Percentiles rank a stretch among this genome's conserved stretches.
These are phyloP conservation scores for Myotis findleyi DNA, from an alignment of 2,797 vertebrate genomes.

Conservation along the genomic window DNA sequence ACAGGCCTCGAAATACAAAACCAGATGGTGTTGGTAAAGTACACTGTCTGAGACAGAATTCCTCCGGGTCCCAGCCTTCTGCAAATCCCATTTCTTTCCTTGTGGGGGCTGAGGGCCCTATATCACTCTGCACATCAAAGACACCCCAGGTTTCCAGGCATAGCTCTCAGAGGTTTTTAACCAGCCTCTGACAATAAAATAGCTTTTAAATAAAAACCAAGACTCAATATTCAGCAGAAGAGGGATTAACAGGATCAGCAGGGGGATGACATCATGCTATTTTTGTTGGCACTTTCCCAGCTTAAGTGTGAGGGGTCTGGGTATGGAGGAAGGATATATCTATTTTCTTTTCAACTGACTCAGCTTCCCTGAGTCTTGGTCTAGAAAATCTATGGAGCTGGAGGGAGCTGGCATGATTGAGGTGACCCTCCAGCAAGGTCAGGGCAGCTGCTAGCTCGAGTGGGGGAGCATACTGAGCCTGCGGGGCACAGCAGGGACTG, in stretches of 20 bases:
- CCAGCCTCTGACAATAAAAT: slow-evolving; percentile 75
- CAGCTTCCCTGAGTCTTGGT: slow-evolving; percentile 3
- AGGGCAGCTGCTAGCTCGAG: neutral
- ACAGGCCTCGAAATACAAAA: slow-evolving; percentile 7
- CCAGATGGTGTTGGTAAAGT: slow-evolving; percentile 35
- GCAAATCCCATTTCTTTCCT: slow-evolving; percentile 68
- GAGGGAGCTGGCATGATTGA: neutral
- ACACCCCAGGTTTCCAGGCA: neutral
- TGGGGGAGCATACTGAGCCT: neutral
- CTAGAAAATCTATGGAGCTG: slow-evolving; percentile 18
- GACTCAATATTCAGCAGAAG: slow-evolving; percentile 73
- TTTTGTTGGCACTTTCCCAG: slow-evolving; percentile 74
- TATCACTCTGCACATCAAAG: slow-evolving; percentile 73
- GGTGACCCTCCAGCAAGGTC: neutral
- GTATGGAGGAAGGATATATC: slow-evolving; percentile 6
- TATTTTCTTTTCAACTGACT: slow-evolving; percentile 39
- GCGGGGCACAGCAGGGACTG: neutral
- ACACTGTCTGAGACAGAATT: slow-evolving; percentile 35
- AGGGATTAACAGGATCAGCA: slow-evolving; percentile 76
- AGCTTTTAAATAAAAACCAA: slow-evolving; percentile 76
- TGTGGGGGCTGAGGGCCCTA: neutral
- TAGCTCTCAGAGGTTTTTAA: slow-evolving; percentile 70
- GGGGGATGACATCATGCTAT: slow-evolving; percentile 75
- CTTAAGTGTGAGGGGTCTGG: slow-evolving; percentile 56
- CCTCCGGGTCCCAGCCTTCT: slow-evolving; percentile 56